Evolutionary conservation across 2,113 vertebrate species (phyloP), one percentile per base, ranked within the genome.

Genomic region (Elgaria multicarinata): DNA sequence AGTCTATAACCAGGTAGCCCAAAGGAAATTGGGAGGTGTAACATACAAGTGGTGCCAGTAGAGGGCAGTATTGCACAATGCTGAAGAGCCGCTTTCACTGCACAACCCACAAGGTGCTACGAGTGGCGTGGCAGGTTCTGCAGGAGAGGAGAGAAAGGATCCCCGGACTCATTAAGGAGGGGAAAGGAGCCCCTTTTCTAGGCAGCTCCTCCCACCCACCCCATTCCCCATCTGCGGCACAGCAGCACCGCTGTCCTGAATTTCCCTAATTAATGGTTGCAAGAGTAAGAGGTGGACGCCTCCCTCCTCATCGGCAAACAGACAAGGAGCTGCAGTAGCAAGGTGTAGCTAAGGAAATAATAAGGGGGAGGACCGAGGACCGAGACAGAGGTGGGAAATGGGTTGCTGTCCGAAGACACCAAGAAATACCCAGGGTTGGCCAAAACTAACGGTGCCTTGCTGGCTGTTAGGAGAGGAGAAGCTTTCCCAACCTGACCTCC

Each of bases 271-370:
- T 16, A 31, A 69, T 31, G 9, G 53, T 5, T 36, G 39, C 39
- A 16, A 66, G 0, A 28, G 18, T 12, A 53, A n/a, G 0, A 0
- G 81, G 26, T 13, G 74, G 53, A 55, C 85, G 22, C 31, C 66
- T 13, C 14, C 58, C 39, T 14, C 20, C 36, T 4, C 22, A 2
- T 2, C 75, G 28, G 9, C 2, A 69, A 26, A 28, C 71, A 72
- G 46, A 28, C 58, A 46, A 76, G 24, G 58, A 14, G 33, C 31
- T 12, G 33, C 50, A 75, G 24, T 3, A 16, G 4, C 39, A 13
- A 36, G 13, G 33, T 71, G 9, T 12, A 36, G 67, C 62, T 83
- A n/a, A 10, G 67, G 58, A 36, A 9, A 33, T 18, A 69, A 85
- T 64, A 85, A 78, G 50, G 24, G 69, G 53, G 90, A 6, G 2